Base-by-base conservation (phyloP, 2,888 invertebrate genomes). In the Cabera pusaria region DNA sequence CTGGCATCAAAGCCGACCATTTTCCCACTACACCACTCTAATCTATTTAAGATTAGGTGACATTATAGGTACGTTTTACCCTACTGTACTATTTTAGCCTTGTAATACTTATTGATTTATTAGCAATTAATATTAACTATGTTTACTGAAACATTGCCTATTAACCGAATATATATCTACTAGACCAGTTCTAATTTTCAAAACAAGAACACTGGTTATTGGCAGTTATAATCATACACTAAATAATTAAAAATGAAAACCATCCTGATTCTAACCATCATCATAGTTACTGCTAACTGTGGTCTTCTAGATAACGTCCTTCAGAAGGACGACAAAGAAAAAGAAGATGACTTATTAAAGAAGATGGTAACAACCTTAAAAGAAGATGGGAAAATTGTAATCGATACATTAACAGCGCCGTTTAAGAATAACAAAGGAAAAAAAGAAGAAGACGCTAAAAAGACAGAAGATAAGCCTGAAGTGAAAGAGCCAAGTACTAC, bases 241-340 rank as follows among this genome's bases (percentile, higher is more conserved):
- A n/a, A n/a, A n/a, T n/a, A n/a, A 8, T 9, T 25, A 28, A 18
- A 31, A 25, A 50, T 50, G 48, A 47, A 50, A 9, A 1, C 23
- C 1, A n/a, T n/a, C n/a, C n/a, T n/a, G n/a, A 4, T 14, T 14
- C 14, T 51, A 8, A 29, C 5, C 9, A 7, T 39, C 1, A 8
- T 39, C 6, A 14, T 47, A 6, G 6, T 35, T 5, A 10, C 40
- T 1, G 48, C 29, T 0, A 5, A 51, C 5, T 45, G 50, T 12
- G 51, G 48, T 7, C 37, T 51, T n/a, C 38, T 51, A 0, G 24
- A 45, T 6, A 29, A 25, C 16, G 4, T 51, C 7, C 14, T 38
- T 1, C 43, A 48, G 5, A 29, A 44, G 1, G 36, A 45, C 11
- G 40, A 48, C 24, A 24, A 19, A 9, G 8, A 32, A 1, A 36